phyloP scores from a whole-genome alignment of 2,888 invertebrate species.

The Molanna angustata region DNA sequence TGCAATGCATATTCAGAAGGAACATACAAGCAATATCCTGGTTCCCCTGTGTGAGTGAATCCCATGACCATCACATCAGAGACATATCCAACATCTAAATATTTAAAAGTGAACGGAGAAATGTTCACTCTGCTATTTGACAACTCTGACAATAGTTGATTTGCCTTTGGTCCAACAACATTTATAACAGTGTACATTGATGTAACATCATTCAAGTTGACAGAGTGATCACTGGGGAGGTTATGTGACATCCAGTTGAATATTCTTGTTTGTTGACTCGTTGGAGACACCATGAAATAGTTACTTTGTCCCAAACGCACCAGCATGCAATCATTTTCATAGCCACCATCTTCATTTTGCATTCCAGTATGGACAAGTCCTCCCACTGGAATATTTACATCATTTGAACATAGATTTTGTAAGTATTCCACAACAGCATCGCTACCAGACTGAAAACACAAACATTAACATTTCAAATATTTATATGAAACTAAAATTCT shows the following conservation, averaged over 20 bases:
- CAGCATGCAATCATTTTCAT: constrained; percentile 72
- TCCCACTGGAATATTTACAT: constrained; percentile 62
- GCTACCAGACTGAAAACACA: constrained; percentile 55
- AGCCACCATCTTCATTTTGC: constrained; percentile 68
- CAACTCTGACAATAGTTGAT: constrained; percentile 60
- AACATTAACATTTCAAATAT: background rate
- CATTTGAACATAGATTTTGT: constrained; percentile 65
- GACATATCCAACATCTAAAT: constrained; percentile 66
- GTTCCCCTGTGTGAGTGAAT: constrained; percentile 69
- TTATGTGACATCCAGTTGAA: constrained; percentile 67
- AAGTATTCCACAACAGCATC: constrained; percentile 60
- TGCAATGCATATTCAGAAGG: constrained; percentile 73
- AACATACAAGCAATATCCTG: constrained; percentile 67
- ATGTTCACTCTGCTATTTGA: constrained; percentile 62
- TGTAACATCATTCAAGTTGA: constrained; percentile 64
- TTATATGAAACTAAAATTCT: no score
- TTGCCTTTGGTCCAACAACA: constrained; percentile 67
- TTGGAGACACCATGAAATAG: constrained; percentile 76
- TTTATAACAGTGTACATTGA: constrained; percentile 72
- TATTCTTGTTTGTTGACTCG: constrained; percentile 71
- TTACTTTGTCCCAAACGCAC: constrained; percentile 61
- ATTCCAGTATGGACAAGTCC: constrained; percentile 67
- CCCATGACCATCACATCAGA: constrained; percentile 69
- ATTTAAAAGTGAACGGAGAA: constrained; percentile 63
- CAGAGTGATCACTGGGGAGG: constrained; percentile 58